phyloP scores from a whole-genome alignment of 2,888 invertebrate genomes.

The Polyommatus icarus region DNA sequence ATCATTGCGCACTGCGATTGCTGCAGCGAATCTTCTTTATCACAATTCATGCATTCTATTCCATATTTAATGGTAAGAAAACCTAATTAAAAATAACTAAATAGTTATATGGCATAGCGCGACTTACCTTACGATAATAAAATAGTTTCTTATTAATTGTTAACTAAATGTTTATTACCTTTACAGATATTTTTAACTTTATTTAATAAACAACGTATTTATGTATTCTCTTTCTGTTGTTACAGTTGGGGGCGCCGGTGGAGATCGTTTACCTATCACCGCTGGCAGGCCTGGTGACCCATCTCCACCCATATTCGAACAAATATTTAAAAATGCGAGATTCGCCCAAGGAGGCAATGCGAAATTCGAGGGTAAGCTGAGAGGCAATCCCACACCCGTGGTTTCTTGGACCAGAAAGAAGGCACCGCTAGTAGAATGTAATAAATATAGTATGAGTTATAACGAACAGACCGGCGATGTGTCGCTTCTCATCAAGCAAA shows the following conservation, averaged over 20 bases:
- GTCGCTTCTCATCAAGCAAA: constrained; percentile 94
- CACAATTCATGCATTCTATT: too few relatives aligned
- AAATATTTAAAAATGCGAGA: constrained; percentile 96
- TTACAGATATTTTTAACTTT: too few relatives aligned
- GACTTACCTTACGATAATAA: too few relatives aligned
- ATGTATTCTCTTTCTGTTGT: constrained; percentile 49
- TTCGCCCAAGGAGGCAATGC: constrained; percentile 97
- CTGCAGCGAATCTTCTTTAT: too few relatives aligned
- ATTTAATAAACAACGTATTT: not conserved
- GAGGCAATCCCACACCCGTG: constrained; percentile 94
- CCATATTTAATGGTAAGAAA: too few relatives aligned
- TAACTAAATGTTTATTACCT: too few relatives aligned
- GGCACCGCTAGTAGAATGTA: constrained; percentile 89
- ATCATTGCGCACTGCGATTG: too few relatives aligned
- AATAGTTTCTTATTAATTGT: too few relatives aligned
- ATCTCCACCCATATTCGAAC: constrained; percentile 96
- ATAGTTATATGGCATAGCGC: too few relatives aligned
- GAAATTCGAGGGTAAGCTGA: constrained; percentile 93
- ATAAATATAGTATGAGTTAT: constrained; percentile 94
- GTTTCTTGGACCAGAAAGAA: constrained; percentile 95
- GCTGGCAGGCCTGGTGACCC: constrained; percentile 84
- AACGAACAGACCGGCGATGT: constrained; percentile 95
- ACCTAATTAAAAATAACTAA: too few relatives aligned
- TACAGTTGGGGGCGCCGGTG: constrained; percentile 84
- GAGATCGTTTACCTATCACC: constrained; percentile 66